Evolutionary conservation across 2,113 vertebrate species (phyloP), one percentile per base, ranked within the genome.

Genomic region (Shinisaurus crocodilurus): DNA sequence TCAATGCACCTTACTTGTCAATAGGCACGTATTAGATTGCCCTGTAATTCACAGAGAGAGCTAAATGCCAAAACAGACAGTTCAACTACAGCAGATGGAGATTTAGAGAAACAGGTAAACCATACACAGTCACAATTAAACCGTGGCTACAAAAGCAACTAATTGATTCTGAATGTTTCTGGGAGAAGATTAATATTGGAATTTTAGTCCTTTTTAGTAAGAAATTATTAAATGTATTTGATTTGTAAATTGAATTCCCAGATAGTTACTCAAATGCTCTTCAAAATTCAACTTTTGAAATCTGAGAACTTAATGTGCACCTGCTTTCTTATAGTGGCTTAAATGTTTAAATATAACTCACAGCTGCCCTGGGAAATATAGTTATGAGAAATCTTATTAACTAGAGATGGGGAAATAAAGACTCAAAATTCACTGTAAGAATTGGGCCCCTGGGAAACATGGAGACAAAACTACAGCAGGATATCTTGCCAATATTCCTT

Each of bases 381-480:
- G 92, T 91, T 88, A 34, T 80, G 32, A 92, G 92, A 95, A 94
- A 93, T 94, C 93, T 94, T 95, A 95, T 94, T 94, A 95, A 82
- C 54, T 91, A 91, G 87, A 93, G 45, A 69, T 16, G 6, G 40
- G 81, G 54, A 82, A 16, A 37, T 37, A 43, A 3, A 67, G 29
- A 85, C 20, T 85, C 32, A 40, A 29, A 45, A 18, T 32, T 67
- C 27, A 40, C 29, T 48, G 8, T 3, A 69, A 69, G 29, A 57
- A 81, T n/a, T 20, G 23, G n/a, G 16, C 20, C 37, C 37, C 74
- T 43, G 57, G 34, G 80, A 82, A 60, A 82, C 20, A 82, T 40
- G 50, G 79, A 81, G 32, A 57, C 34, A 29, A 32, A 54, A 20
- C 50, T 32, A 57, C 32, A 20, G 34, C 27, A 57, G 32, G 32